A percentile compares a stretch with the other conserved stretches of the same genome.
Evolutionary conservation across 2,797 vertebrate genomes (phyloP).

Genomic region (Epinephelus coioides): DNA sequence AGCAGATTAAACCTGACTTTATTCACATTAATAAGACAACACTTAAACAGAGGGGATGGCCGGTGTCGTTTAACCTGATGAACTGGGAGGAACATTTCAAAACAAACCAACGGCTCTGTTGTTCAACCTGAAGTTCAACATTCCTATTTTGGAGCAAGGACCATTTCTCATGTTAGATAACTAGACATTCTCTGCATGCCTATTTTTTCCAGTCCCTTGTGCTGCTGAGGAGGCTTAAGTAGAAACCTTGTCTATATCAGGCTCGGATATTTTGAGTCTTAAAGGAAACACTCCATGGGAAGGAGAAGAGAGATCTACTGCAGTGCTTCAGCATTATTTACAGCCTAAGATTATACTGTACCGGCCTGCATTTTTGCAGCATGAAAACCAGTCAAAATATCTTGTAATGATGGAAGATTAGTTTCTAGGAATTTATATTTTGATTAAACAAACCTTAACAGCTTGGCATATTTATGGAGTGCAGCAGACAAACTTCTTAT

Average conservation of each 20-base stretch:
- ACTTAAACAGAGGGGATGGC: neutral
- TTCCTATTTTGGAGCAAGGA: conserved; percentile 22
- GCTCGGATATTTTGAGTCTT: conserved; percentile 45
- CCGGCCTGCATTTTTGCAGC: conserved; percentile 9
- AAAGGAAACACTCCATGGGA: conserved; percentile 26
- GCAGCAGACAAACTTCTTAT: neutral
- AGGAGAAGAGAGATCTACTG: conserved; percentile 20
- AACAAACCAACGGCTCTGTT: neutral
- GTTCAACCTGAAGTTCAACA: conserved; percentile 23
- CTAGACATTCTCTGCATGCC: conserved; percentile 44
- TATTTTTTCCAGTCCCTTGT: conserved; percentile 19
- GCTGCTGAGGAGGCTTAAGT: conserved; percentile 6
- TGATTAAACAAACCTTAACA: conserved; percentile 24
- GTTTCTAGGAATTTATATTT: conserved; percentile 27
- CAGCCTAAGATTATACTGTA: conserved; percentile 7
- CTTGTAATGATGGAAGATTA: conserved; percentile 25
- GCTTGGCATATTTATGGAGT: conserved; percentile 40
- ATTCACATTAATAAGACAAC: conserved; percentile 11
- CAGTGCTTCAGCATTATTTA: conserved; percentile 29
- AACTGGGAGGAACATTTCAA: neutral
- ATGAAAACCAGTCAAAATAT: conserved; percentile 22
- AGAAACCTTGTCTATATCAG: neutral
- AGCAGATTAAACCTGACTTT: neutral
- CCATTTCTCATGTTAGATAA: conserved; percentile 42
- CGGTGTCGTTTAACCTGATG: neutral